These are phyloP conservation scores for Theristus sp. DNA, from an alignment of 2,888 invertebrate genomes.

Conservation along the genomic window DNA sequence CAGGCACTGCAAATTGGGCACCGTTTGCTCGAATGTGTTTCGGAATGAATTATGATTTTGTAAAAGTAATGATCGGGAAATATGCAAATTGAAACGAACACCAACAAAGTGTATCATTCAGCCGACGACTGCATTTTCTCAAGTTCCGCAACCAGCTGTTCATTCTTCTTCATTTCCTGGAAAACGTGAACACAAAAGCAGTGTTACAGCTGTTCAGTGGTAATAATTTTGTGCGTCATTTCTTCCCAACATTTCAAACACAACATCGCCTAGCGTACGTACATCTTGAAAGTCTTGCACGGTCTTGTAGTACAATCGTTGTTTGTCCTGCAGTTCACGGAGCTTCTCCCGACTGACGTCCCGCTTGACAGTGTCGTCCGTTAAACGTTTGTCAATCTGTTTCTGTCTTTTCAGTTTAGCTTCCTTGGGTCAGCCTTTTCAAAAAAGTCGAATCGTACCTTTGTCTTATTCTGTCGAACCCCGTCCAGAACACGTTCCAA, in stretches of 20 bases:
- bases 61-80: too few relatives aligned
- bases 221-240: neutral
- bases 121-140: conserved; percentile 1
- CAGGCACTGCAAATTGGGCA: too few relatives aligned
- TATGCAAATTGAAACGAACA: too few relatives aligned
- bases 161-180: conserved; percentile 13
- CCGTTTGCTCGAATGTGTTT: too few relatives aligned
- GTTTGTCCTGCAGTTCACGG: conserved; percentile 43
- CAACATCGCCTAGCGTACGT: too few relatives aligned
- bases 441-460: conserved; percentile 5
- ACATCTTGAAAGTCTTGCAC: conserved; percentile 53
- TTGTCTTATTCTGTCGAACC: conserved; percentile 56
- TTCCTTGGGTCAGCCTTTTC: too few relatives aligned
- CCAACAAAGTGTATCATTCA: too few relatives aligned
- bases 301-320: conserved; percentile 54
- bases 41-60: too few relatives aligned
- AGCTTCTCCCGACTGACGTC: conserved; percentile 45
- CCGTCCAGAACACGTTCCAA: conserved; percentile 72
- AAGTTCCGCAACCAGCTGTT: conserved; percentile 7
- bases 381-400: conserved; percentile 42
- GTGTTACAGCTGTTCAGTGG: too few relatives aligned
- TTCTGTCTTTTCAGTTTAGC: too few relatives aligned
- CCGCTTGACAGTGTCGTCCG: conserved; percentile 47
- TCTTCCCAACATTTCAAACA: neutral
- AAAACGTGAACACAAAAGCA: conserved; percentile 1